Conservation (phyloP, 1,140 invertebrate genomes). For the Temnothorax nylanderi region DNA sequence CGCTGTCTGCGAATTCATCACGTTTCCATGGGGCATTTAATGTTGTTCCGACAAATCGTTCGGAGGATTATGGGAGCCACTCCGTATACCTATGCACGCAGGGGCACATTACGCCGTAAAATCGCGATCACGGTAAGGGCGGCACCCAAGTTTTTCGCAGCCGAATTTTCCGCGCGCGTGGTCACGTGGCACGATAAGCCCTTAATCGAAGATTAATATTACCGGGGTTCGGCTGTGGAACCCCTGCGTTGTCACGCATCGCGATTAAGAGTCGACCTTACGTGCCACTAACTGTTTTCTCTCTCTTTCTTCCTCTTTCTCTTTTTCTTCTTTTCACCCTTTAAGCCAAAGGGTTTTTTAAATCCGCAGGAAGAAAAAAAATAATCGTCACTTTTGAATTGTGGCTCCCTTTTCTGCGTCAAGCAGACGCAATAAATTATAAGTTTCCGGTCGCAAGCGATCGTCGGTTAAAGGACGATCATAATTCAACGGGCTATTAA, state of each 20-base stretch:
- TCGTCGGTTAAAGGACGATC: constrained; percentile 39
- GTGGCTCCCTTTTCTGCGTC: background rate
- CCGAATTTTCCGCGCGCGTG: constrained; percentile 72
- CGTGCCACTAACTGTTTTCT: constrained; percentile 60
- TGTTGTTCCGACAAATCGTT: constrained; percentile 19
- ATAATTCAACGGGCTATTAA: constrained; percentile 68
- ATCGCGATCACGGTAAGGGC: constrained; percentile 64
- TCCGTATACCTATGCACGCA: background rate
- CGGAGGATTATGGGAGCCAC: background rate
- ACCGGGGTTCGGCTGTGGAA: constrained; percentile 61
- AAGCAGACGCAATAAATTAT: constrained; percentile 53
- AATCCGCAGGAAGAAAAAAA: background rate
- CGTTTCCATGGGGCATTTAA: background rate
- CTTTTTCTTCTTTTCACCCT: background rate
- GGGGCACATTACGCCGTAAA: constrained; percentile 22
- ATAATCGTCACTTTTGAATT: constrained; percentile 5
- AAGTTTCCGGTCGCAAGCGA: constrained; percentile 27
- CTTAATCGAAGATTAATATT: constrained; percentile 80
- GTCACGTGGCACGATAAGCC: constrained; percentile 70
- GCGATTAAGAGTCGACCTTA: constrained; percentile 72
- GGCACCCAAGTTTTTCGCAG: constrained; percentile 68
- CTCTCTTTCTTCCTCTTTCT: constrained; percentile 35
- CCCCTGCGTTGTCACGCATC: constrained; percentile 74
- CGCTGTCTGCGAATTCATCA: background rate
- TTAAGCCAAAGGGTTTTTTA: background rate